Evolutionary conservation across 2,113 vertebrate genomes (phyloP).

Genomic region (Eupsittula cactorum): DNA sequence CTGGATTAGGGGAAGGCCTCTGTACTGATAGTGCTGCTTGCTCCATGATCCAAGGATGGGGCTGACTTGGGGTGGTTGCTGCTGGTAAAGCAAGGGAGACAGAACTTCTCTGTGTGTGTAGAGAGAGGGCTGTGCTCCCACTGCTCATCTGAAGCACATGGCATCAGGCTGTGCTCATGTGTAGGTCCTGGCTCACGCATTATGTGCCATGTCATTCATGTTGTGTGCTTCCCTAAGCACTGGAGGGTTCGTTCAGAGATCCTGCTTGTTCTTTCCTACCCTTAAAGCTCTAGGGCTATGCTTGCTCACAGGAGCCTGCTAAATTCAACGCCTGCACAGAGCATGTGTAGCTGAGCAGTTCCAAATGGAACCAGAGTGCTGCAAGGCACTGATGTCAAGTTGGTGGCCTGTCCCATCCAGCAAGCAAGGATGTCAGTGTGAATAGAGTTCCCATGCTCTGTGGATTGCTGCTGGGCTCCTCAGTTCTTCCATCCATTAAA

Average conservation of each 20-base stretch:
- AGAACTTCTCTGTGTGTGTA: background rate
- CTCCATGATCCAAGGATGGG: background rate
- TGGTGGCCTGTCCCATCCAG: background rate
- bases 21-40: background rate
- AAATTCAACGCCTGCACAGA: background rate
- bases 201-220: too few species aligned
- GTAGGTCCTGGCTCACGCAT: accelerated
- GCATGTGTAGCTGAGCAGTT: background rate
- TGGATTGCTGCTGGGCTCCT: background rate
- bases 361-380: background rate
- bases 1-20: background rate
- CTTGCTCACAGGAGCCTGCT: background rate
- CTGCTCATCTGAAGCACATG: background rate
- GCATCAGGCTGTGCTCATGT: background rate
- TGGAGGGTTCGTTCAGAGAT: background rate
- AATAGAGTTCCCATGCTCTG: background rate
- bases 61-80: background rate
- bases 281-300: background rate
- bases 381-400: too few species aligned
- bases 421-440: background rate
- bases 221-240: background rate
- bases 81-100: background rate
- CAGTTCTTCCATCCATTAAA: background rate
- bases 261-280: background rate
- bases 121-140: background rate